These are phyloP conservation scores for Phalacrocorax aristotelis DNA, from an alignment of 2,113 vertebrate genomes.

Conservation along the genomic window DNA sequence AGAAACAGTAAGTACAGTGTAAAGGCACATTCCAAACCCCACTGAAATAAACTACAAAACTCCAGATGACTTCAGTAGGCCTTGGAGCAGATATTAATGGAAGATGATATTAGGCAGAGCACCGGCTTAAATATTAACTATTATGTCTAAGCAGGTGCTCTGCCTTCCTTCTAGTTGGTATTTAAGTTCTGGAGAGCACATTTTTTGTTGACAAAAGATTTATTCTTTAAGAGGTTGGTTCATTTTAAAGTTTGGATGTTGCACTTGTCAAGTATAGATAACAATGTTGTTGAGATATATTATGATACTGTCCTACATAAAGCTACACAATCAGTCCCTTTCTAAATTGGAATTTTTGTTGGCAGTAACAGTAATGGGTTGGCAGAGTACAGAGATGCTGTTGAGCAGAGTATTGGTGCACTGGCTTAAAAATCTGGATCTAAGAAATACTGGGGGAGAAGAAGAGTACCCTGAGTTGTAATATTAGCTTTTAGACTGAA, in stretches of 20 bases:
- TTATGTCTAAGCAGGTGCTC: neutral
- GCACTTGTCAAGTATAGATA: neutral
- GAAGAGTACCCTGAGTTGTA: neutral
- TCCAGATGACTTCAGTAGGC: neutral
- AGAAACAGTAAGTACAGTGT: neutral
- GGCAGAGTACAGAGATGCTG: neutral
- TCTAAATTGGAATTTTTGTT: conserved; percentile 14
- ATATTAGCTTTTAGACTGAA: neutral
- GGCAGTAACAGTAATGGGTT: neutral
- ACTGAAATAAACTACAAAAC: neutral
- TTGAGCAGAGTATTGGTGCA: neutral
- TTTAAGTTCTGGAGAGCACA: neutral
- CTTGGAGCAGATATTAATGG: neutral
- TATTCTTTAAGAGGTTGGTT: neutral
- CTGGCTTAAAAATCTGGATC: neutral
- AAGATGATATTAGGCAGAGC: neutral
- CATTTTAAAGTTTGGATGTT: conserved; percentile 20
- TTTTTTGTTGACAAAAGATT: neutral
- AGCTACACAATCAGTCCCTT: neutral
- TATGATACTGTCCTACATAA: neutral
- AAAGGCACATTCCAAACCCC: neutral
- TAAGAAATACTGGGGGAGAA: neutral
- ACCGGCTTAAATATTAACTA: neutral
- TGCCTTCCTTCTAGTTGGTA: neutral
- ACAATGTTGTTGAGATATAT: neutral